phyloP scores from a whole-genome alignment of 2,888 invertebrate genomes.

The Adineta ricciae region DNA sequence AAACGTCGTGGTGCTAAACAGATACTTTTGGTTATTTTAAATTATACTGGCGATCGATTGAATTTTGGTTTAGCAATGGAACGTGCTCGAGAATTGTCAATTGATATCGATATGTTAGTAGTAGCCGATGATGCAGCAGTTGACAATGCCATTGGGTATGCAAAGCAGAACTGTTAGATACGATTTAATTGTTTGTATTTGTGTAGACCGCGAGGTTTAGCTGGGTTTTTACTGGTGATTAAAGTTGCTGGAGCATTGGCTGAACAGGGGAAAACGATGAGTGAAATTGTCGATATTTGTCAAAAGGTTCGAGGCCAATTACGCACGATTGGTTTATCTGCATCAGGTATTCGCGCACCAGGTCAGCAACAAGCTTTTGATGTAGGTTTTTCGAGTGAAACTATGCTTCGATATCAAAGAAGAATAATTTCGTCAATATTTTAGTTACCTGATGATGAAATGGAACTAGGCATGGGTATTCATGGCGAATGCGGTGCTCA shows the following conservation, averaged over 20 bases:
- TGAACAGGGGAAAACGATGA: slow-evolving; percentile 56
- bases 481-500: slow-evolving; percentile 55
- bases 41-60: slow-evolving; percentile 67
- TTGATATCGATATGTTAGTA: slow-evolving; percentile 56
- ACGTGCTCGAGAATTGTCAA: slow-evolving; percentile 58
- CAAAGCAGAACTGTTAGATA: slow-evolving; percentile 34
- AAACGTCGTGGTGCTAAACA: slow-evolving; percentile 15
- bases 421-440: neutral
- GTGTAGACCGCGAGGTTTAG: slow-evolving; percentile 53
- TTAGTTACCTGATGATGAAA: slow-evolving; percentile 54
- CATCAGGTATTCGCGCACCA: slow-evolving; percentile 26
- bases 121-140: slow-evolving; percentile 64
- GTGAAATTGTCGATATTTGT: slow-evolving; percentile 52
- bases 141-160: slow-evolving; percentile 44
- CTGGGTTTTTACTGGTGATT: slow-evolving; percentile 55
- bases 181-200: too few relatives aligned
- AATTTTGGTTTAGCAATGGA: slow-evolving; percentile 73
- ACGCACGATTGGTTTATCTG: slow-evolving; percentile 40
- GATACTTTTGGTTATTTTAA: slow-evolving; percentile 60
- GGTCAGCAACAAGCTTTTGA: slow-evolving; percentile 5
- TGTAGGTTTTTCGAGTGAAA: neutral
- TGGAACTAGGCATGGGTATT: slow-evolving; percentile 61
- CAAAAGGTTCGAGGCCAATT: slow-evolving; percentile 41
- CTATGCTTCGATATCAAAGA: neutral
- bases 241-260: slow-evolving; percentile 70